Percentiles rank a stretch among this genome's conserved stretches.
phyloP scores from a whole-genome alignment of 2,113 vertebrate species.

The Ardeotis arabs region DNA sequence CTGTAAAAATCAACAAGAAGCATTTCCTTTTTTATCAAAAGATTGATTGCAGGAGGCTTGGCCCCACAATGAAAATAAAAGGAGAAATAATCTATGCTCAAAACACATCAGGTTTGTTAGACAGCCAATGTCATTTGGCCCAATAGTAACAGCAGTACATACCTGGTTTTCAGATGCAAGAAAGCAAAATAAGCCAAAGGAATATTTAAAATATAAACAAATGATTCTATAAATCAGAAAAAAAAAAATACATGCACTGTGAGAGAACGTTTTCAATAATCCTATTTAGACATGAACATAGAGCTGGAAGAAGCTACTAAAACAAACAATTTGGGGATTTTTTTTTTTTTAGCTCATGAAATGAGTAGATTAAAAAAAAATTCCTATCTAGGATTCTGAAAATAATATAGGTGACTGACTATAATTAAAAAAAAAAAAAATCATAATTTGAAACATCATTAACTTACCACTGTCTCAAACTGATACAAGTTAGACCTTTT shows the following conservation, averaged over 20 bases:
- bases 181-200: not conserved
- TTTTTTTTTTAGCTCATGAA: not conserved
- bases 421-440: not conserved
- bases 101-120: not conserved
- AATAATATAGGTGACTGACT: fast-evolving
- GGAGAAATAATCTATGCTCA: not conserved
- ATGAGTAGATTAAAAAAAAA: not conserved
- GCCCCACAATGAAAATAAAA: not conserved
- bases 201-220: not conserved
- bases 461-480: not conserved
- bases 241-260: not conserved
- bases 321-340: not conserved
- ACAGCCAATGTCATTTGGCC: not conserved
- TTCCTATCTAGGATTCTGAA: not conserved
- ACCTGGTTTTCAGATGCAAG: not conserved
- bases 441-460: not conserved
- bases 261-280: not conserved
- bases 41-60: constrained; percentile 38
- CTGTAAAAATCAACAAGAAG: constrained; percentile 28
- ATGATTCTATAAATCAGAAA: not conserved
- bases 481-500: not conserved
- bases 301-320: not conserved
- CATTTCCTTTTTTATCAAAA: constrained; percentile 61
- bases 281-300: not conserved
- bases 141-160: not conserved